Percentiles rank a stretch among this genome's conserved stretches.
These are phyloP conservation scores for Pleuronectes platessa DNA, from an alignment of 2,113 vertebrate genomes.

Conservation along the genomic window DNA sequence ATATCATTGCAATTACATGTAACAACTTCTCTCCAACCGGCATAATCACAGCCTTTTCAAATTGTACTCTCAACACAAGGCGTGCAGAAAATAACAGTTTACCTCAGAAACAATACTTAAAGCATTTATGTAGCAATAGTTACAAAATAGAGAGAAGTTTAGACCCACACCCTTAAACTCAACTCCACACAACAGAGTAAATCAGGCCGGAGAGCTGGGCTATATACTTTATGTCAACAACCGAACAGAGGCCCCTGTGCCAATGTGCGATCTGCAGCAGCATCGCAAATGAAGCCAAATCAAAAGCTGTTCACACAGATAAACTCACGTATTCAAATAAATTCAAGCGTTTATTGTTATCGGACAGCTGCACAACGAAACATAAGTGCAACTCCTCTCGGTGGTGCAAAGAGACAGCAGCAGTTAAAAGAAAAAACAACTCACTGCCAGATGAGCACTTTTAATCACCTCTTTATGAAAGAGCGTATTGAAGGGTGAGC, in stretches of 20 bases:
- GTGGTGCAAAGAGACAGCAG: no score
- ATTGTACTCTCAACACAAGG: conserved; percentile 5
- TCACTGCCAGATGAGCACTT: conserved; percentile 36
- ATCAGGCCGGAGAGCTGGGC: conserved; percentile 29
- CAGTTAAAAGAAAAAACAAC: no score
- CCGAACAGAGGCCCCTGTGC: conserved; percentile 23
- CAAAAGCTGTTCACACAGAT: conserved; percentile 71
- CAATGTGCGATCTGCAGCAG: conserved; percentile 47
- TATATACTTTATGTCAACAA: conserved; percentile 42
- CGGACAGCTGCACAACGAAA: no score
- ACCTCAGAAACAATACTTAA: conserved; percentile 2
- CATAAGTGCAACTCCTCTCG: no score
- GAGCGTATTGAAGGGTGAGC: background rate
- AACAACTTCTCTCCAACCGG: conserved; percentile 19
- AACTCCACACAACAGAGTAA: conserved; percentile 4
- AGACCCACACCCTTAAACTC: conserved; percentile 8
- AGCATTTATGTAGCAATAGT: conserved; percentile 1
- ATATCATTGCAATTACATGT: conserved; percentile 43
- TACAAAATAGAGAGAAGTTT: background rate
- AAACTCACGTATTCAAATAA: conserved; percentile 8
- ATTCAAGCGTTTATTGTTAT: no score
- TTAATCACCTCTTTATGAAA: conserved; percentile 33
- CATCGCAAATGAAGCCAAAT: conserved; percentile 42
- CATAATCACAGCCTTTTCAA: conserved; percentile 20
- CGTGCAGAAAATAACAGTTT: conserved; percentile 6